Percentiles rank a stretch among this genome's conserved stretches.
phyloP scores from a whole-genome alignment of 2,888 invertebrate species.

The Parnassius orleans region DNA sequence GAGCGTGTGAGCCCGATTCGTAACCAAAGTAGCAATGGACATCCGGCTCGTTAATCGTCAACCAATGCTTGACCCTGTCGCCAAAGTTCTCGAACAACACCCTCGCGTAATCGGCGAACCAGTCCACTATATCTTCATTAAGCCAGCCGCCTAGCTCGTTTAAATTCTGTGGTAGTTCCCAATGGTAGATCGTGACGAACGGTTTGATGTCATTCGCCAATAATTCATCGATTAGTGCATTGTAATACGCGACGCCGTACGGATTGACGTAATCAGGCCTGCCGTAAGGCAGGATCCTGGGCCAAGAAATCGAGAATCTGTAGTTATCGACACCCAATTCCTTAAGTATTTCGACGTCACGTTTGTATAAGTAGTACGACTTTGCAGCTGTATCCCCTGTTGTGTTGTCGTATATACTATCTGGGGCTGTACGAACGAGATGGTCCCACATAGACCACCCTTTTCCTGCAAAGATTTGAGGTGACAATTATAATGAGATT shows the following conservation, averaged over 20 bases:
- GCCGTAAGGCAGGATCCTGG: slow-evolving; percentile 80
- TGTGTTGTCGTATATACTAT: too few species aligned
- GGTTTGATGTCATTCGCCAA: slow-evolving; percentile 80
- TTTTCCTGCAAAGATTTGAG: too few species aligned
- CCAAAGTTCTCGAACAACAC: slow-evolving; percentile 61
- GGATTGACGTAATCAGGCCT: slow-evolving; percentile 67
- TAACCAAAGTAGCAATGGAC: slow-evolving; percentile 52
- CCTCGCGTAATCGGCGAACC: slow-evolving; percentile 64
- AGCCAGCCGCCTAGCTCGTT: slow-evolving; percentile 73
- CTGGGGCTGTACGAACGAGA: too few species aligned
- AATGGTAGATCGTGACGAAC: slow-evolving; percentile 73
- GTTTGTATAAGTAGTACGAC: slow-evolving; percentile 79
- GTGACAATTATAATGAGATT: too few species aligned
- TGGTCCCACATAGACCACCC: too few species aligned
- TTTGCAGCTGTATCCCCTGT: slow-evolving; percentile 41
- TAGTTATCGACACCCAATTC: slow-evolving; percentile 60
- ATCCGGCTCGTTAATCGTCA: slow-evolving; percentile 84
- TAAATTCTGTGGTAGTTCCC: slow-evolving; percentile 69
- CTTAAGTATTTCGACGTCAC: slow-evolving; percentile 54
- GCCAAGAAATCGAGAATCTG: slow-evolving; percentile 80
- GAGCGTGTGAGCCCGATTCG: slow-evolving; percentile 43
- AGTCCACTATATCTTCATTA: slow-evolving; percentile 54
- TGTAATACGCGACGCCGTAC: slow-evolving; percentile 82
- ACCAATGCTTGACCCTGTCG: slow-evolving; percentile 81
- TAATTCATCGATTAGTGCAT: slow-evolving; percentile 80